phyloP scores from a whole-genome alignment of 1,140 invertebrate species.

The Hormaphis cornu region DNA sequence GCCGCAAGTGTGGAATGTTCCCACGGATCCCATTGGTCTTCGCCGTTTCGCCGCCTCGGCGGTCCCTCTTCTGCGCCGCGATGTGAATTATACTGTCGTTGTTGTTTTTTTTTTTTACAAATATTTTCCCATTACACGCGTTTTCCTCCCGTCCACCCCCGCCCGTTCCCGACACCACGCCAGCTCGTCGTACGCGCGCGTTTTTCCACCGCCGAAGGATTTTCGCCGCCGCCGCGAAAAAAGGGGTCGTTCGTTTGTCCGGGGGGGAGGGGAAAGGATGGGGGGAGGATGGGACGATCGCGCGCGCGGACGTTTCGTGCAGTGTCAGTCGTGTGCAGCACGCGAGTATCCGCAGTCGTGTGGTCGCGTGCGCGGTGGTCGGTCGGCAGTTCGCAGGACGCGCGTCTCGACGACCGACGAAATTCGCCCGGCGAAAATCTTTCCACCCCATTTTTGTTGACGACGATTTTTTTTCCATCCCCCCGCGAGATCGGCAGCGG shows the following conservation, averaged over 20 bases:
- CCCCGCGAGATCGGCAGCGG: no score
- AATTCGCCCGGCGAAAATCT: background rate
- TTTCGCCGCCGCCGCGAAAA: background rate
- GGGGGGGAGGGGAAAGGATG: no score
- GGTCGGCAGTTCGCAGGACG: no score
- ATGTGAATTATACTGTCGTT: no score
- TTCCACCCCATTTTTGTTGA: background rate
- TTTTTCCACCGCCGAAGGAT: background rate
- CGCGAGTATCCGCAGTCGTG: background rate
- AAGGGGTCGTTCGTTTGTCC: no score
- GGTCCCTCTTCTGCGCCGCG: background rate
- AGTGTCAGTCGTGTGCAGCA: background rate
- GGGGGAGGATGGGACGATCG: no score
- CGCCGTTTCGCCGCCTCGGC: background rate
- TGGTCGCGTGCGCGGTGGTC: background rate
- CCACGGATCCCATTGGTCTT: slow-evolving; percentile 29
- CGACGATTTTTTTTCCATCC: no score
- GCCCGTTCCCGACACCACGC: background rate
- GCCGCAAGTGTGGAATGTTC: slow-evolving; percentile 29
- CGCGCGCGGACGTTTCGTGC: background rate
- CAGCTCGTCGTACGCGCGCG: no score
- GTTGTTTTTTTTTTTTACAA: background rate
- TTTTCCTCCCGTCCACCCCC: background rate
- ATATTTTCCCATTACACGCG: background rate
- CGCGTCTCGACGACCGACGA: no score